A percentile compares a stretch with the other conserved stretches of the same genome.
These are phyloP conservation scores for Spinus pinus DNA, from an alignment of 2,797 vertebrate genomes.

Conservation along the genomic window DNA sequence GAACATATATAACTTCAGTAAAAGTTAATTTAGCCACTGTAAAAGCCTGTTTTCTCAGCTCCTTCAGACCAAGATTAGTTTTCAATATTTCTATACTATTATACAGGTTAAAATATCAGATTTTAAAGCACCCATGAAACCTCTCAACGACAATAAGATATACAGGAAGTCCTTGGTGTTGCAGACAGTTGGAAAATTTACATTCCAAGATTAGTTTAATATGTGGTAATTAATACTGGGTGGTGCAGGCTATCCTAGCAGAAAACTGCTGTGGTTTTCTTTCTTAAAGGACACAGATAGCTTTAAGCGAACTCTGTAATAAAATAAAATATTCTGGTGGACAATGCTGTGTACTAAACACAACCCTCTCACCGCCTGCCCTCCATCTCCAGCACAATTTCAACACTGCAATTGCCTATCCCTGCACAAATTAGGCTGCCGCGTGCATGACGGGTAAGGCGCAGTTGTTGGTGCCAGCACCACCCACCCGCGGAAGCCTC, in stretches of 20 bases:
- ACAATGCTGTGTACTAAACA: not conserved
- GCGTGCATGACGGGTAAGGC: not conserved
- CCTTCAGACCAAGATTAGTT: not conserved
- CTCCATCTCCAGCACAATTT: not conserved
- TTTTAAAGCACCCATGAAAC: not conserved
- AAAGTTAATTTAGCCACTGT: not conserved
- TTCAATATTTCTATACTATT: not conserved
- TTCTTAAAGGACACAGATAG: not conserved
- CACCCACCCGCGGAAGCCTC: constrained; percentile 40
- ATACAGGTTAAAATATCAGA: not conserved
- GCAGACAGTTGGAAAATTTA: not conserved
- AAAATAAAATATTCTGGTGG: not conserved
- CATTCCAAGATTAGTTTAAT: not conserved
- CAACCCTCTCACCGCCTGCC: not conserved
- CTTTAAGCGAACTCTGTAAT: not conserved
- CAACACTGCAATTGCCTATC: not conserved
- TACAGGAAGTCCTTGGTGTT: accelerated
- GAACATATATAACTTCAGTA: not conserved
- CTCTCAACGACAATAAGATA: not conserved
- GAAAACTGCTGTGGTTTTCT: not conserved
- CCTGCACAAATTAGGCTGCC: constrained; percentile 22
- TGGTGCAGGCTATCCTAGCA: accelerated
- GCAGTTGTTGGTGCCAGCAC: constrained; percentile 5
- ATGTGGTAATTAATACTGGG: not conserved
- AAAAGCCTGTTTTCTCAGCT: not conserved